A percentile compares a stretch with the other conserved stretches of the same genome.
These are phyloP conservation scores for Nemotelus nigrinus DNA, from an alignment of 2,888 invertebrate species.

Conservation along the genomic window DNA sequence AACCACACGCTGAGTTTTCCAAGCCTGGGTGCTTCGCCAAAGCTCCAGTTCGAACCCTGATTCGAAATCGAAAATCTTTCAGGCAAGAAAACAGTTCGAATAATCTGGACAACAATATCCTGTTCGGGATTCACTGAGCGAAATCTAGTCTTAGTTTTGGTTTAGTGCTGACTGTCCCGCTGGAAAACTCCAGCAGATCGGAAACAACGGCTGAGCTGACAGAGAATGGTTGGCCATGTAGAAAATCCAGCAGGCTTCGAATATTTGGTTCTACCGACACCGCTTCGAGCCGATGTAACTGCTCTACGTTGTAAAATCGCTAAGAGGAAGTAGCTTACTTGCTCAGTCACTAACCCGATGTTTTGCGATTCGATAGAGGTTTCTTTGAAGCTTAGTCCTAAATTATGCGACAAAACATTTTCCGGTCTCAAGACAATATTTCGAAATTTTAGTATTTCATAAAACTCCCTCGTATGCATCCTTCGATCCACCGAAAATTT, in stretches of 20 bases:
- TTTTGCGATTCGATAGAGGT: too few relatives aligned
- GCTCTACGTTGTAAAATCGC: neutral
- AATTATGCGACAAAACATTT: too few relatives aligned
- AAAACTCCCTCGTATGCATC: too few relatives aligned
- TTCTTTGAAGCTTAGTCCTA: too few relatives aligned
- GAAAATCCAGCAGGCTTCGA: conserved; percentile 31
- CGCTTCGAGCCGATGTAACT: conserved; percentile 1
- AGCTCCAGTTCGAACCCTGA: conserved; percentile 22
- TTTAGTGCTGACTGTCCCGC: neutral
- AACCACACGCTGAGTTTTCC: conserved; percentile 27
- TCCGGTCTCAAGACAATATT: too few relatives aligned
- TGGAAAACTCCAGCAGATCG: neutral
- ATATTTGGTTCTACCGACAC: neutral
- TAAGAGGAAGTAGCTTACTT: too few relatives aligned
- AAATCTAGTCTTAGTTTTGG: conserved; percentile 31
- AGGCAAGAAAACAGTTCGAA: conserved; percentile 26
- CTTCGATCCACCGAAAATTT: too few relatives aligned
- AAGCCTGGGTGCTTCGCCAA: neutral
- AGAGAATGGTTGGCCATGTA: conserved; percentile 8
- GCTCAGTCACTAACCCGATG: too few relatives aligned
- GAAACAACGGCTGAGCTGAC: neutral
- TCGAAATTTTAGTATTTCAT: too few relatives aligned
- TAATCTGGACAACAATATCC: conserved; percentile 40
- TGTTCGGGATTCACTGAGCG: conserved; percentile 24
- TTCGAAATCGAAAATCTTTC: neutral